A percentile compares a stretch with the other conserved stretches of the same genome.
phyloP scores from a whole-genome alignment of 2,113 vertebrate species.

The Epinephelus moara region DNA sequence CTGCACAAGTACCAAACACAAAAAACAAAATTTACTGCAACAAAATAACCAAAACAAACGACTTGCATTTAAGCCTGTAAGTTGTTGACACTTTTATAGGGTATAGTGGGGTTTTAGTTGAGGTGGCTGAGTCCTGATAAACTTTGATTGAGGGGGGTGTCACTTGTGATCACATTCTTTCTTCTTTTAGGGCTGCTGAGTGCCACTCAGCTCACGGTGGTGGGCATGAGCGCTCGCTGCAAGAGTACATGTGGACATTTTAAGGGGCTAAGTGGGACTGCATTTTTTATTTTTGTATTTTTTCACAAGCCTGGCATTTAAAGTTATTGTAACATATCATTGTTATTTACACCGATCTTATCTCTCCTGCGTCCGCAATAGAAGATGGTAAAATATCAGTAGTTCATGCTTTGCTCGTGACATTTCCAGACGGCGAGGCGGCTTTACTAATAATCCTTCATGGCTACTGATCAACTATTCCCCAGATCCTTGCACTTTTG shows the following conservation, averaged over 20 bases:
- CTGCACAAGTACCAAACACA: neutral
- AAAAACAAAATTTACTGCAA: neutral
- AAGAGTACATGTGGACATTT: slow-evolving; percentile 20
- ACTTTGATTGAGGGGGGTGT: slow-evolving; percentile 40
- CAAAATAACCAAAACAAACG: slow-evolving; percentile 2
- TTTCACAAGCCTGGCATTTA: neutral
- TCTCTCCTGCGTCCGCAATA: neutral
- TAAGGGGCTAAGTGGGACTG: neutral
- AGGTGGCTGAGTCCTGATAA: slow-evolving; percentile 30
- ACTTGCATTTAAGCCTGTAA: slow-evolving; percentile 5
- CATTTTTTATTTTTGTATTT: slow-evolving; percentile 1
- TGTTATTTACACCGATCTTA: slow-evolving; percentile 7
- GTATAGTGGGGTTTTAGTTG: slow-evolving; percentile 24
- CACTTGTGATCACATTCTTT: slow-evolving; percentile 11
- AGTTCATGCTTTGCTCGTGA: slow-evolving; percentile 13
- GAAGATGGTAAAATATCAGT: neutral
- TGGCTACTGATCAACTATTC: slow-evolving; percentile 7
- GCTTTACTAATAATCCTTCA: slow-evolving; percentile 4
- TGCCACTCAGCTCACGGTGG: slow-evolving; percentile 30
- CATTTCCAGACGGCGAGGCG: slow-evolving; percentile 20
- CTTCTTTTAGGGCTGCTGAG: slow-evolving; percentile 35
- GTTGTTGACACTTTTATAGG: slow-evolving; percentile 20
- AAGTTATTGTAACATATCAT: neutral
- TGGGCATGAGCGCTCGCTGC: slow-evolving; percentile 10
- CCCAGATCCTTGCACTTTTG: neutral